Percentiles rank a stretch among this genome's conserved stretches.
Evolutionary conservation across 2,888 invertebrate genomes (phyloP).

Genomic region (Rhimphoctona megacephalus): DNA sequence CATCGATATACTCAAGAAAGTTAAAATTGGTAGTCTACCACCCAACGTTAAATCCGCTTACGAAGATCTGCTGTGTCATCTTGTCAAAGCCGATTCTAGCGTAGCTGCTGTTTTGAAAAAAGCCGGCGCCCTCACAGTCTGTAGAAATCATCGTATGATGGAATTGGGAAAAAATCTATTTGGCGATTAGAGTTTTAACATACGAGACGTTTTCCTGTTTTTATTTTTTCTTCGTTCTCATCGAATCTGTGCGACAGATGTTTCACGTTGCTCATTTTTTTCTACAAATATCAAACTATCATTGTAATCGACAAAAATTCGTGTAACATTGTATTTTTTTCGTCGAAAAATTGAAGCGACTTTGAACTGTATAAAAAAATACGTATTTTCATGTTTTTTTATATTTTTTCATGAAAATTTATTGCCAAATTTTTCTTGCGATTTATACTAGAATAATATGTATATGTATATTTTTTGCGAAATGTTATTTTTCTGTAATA

Average conservation of each 20-base stretch:
- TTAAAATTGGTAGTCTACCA: constrained; percentile 92
- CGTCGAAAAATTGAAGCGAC: background rate
- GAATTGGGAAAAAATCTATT: constrained; percentile 95
- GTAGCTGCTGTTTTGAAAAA: constrained; percentile 92
- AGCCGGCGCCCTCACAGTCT: constrained; percentile 92
- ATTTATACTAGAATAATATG: background rate
- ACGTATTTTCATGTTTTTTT: background rate
- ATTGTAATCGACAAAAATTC: background rate
- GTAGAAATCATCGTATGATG: constrained; percentile 95
- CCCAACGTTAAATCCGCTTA: constrained; percentile 95
- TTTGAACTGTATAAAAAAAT: background rate
- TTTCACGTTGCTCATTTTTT: constrained; percentile 28
- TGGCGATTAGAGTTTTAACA: constrained; percentile 88
- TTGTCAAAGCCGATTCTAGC: constrained; percentile 92
- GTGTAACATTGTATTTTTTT: background rate
- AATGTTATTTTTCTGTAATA: constrained; percentile 12
- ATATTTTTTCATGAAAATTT: background rate
- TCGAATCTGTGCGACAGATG: constrained; percentile 27
- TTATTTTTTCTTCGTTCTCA: constrained; percentile 41
- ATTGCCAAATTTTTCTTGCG: background rate
- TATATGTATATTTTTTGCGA: background rate
- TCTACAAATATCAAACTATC: background rate
- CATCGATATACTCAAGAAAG: constrained; percentile 92
- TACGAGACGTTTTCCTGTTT: constrained; percentile 41
- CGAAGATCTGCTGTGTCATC: constrained; percentile 94